A percentile compares a stretch with the other conserved stretches of the same genome.
Evolutionary conservation across 2,113 vertebrate genomes (phyloP).

Genomic region (Sorex fumeus): DNA sequence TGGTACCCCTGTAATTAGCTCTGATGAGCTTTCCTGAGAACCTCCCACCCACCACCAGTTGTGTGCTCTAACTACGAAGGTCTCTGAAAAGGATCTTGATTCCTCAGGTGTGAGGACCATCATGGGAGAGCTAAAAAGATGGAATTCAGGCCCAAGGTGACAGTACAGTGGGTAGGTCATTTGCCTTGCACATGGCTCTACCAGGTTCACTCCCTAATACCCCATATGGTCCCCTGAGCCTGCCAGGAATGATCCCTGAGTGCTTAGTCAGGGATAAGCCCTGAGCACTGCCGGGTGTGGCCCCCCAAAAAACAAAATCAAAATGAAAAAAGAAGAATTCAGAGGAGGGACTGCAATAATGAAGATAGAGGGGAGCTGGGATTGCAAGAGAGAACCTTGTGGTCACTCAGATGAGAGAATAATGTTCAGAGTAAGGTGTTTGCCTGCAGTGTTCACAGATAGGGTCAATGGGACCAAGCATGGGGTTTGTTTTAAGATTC

Average conservation of each 20-base stretch:
- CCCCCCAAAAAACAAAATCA: too few species aligned
- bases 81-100: background rate
- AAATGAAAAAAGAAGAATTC: background rate
- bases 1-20: background rate
- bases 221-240: background rate
- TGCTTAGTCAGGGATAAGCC: too few species aligned
- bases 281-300: too few species aligned
- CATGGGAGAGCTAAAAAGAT: background rate
- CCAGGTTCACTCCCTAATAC: background rate
- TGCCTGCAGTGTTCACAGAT: background rate
- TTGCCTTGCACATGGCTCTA: background rate
- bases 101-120: background rate
- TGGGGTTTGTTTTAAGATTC: background rate
- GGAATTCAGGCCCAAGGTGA: background rate
- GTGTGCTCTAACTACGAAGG: background rate
- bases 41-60: background rate
- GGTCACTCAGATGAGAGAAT: background rate
- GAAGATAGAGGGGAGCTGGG: background rate
- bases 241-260: too few species aligned
- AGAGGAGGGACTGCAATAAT: background rate
- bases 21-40: background rate
- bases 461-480: background rate
- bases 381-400: background rate
- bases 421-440: background rate
- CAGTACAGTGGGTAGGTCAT: background rate